Evolutionary conservation across 2,797 vertebrate species (phyloP).

Genomic region (Nasua narica): DNA sequence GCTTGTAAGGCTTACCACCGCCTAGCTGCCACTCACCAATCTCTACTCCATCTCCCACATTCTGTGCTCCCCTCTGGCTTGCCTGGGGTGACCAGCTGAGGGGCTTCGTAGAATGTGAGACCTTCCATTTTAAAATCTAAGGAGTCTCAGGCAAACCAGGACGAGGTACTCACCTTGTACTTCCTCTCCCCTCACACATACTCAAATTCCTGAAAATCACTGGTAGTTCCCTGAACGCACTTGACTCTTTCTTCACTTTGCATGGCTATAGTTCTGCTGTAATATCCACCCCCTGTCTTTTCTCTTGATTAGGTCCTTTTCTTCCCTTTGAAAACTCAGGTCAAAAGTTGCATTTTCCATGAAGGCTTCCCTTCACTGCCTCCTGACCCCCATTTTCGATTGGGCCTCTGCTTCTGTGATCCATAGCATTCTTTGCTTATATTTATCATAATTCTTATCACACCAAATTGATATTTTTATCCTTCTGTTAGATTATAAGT

Average conservation of each 20-base stretch:
- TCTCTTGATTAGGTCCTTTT: not conserved
- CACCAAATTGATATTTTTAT: not conserved
- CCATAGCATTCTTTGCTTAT: not conserved
- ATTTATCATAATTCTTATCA: not conserved
- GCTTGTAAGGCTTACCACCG: not conserved
- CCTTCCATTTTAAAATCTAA: not conserved
- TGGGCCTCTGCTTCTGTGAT: not conserved
- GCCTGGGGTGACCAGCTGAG: not conserved
- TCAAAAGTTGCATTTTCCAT: not conserved
- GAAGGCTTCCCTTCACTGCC: not conserved
- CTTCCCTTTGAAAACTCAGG: not conserved
- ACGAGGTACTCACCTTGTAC: not conserved
- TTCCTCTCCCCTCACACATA: not conserved
- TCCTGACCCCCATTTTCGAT: not conserved
- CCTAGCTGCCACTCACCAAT: not conserved
- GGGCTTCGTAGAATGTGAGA: not conserved
- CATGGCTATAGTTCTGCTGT: not conserved
- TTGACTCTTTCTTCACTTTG: not conserved
- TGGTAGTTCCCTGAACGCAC: not conserved
- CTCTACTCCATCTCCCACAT: not conserved
- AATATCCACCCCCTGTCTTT: not conserved
- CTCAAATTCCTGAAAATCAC: not conserved
- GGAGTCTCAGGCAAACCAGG: not conserved
- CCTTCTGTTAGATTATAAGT: not conserved
- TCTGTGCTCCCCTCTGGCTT: not conserved